Percentiles rank a stretch among this genome's conserved stretches.
These are phyloP conservation scores for Luehdorfia chinensis DNA, from an alignment of 1,140 invertebrate species.

Conservation along the genomic window DNA sequence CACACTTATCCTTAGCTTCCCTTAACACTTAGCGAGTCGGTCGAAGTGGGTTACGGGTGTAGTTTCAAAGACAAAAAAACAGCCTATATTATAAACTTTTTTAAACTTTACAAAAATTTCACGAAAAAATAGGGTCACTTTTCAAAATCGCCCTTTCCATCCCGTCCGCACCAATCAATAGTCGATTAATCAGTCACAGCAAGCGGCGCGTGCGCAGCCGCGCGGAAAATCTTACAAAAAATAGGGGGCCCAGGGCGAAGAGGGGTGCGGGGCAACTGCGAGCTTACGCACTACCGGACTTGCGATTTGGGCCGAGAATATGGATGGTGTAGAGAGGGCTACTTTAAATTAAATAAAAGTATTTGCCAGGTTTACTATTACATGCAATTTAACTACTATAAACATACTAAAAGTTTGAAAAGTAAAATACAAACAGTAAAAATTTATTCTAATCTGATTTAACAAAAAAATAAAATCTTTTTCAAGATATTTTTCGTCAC, in stretches of 20 bases:
- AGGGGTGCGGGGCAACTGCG: conserved; percentile 23
- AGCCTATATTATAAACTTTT: no score
- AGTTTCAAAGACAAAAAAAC: no score
- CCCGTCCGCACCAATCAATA: conserved; percentile 55
- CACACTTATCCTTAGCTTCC: no score
- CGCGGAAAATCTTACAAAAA: conserved; percentile 71
- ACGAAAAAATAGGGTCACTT: background rate
- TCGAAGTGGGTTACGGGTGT: no score
- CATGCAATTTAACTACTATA: no score
- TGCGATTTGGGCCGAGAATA: conserved; percentile 44
- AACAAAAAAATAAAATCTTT: no score
- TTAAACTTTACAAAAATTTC: conserved; percentile 1
- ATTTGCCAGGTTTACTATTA: no score
- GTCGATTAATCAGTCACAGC: conserved; percentile 65
- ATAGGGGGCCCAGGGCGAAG: conserved; percentile 32
- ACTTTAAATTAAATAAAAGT: conserved; percentile 8
- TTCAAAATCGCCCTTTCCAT: conserved; percentile 18
- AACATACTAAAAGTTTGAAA: no score
- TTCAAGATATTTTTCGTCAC: no score
- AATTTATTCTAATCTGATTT: no score
- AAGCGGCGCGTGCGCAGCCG: conserved; percentile 52
- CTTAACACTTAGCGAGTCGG: no score
- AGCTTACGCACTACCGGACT: conserved; percentile 51
- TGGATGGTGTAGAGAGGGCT: conserved; percentile 30
- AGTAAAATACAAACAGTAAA: no score